Evolutionary conservation across 2,113 vertebrate species (phyloP).

Genomic region (Micronycteris hirsuta): DNA sequence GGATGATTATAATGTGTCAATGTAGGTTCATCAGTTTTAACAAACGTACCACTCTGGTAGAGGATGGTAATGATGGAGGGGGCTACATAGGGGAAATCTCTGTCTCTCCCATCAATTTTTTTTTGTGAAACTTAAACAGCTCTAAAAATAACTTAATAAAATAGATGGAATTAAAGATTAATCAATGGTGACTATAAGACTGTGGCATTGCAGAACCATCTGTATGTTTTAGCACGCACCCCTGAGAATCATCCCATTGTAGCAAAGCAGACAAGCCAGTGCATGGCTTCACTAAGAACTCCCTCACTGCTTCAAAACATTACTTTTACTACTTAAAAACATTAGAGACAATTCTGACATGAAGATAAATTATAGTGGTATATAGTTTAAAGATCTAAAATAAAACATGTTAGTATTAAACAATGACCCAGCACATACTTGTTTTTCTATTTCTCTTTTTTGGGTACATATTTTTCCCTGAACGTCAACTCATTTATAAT

Average conservation of each 20-base stretch:
- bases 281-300: accelerated
- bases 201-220: not conserved
- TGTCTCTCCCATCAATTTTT: not conserved
- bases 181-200: not conserved
- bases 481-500: not conserved
- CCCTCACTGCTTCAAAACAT: not conserved
- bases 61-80: not conserved
- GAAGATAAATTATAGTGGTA: not conserved
- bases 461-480: not conserved
- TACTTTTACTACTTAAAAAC: not conserved
- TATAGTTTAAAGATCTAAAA: not conserved
- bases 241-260: not conserved
- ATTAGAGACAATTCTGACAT: not conserved
- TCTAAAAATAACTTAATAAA: not conserved
- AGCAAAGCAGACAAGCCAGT: not conserved
- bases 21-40: not conserved
- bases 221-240: not conserved
- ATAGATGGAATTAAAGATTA: not conserved
- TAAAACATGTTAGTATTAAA: not conserved
- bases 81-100: not conserved
- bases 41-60: not conserved
- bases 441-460: not conserved
- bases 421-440: not conserved
- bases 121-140: not conserved
- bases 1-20: not conserved